phyloP scores from a whole-genome alignment of 2,113 vertebrate genomes.

The Sebastes fasciatus region DNA sequence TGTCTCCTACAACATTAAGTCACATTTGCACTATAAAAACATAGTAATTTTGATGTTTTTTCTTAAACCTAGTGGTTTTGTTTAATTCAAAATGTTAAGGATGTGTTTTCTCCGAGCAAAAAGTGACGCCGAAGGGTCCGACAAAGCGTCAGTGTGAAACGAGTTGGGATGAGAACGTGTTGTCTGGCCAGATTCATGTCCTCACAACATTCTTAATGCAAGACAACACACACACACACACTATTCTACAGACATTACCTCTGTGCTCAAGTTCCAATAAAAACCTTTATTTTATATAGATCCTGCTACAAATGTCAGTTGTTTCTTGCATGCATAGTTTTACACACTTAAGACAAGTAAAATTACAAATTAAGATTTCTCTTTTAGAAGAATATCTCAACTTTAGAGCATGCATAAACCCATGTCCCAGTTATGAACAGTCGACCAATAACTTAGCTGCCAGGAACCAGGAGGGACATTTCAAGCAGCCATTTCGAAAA shows the following conservation, averaged over 20 bases:
- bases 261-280: slow-evolving; percentile 50
- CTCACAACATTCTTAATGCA: not conserved
- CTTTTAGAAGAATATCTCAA: slow-evolving; percentile 44
- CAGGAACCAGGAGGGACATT: slow-evolving; percentile 3
- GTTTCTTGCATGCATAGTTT: slow-evolving; percentile 79
- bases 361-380: slow-evolving; percentile 64
- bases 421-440: slow-evolving; percentile 34
- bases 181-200: not conserved
- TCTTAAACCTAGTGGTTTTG: no score
- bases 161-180: no score
- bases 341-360: slow-evolving; percentile 69
- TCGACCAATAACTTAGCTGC: slow-evolving; percentile 38
- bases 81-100: no score
- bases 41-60: no score
- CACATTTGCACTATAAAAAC: no score
- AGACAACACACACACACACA: not conserved
- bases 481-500: slow-evolving; percentile 31
- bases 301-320: slow-evolving; percentile 71
- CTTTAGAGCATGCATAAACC: slow-evolving; percentile 55
- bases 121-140: no score
- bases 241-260: not conserved
- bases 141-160: no score
- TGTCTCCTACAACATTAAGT: no score
- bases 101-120: no score
- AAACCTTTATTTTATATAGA: slow-evolving; percentile 72